These are phyloP conservation scores for Ganaspis brasiliensis DNA, from an alignment of 2,888 invertebrate genomes.

Conservation along the genomic window DNA sequence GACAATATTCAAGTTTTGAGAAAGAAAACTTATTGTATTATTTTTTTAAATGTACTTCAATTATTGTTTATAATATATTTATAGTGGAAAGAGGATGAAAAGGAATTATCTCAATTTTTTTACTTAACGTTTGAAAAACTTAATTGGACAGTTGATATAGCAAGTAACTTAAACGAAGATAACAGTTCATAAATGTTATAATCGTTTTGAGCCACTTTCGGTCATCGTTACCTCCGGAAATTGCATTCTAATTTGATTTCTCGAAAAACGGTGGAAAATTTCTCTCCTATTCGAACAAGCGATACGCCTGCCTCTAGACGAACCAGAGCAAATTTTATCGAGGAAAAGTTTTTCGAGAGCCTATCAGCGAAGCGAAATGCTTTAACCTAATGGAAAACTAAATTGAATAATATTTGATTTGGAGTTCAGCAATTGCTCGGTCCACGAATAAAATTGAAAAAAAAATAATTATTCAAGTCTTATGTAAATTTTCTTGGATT, in stretches of 20 bases:
- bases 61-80: too few species aligned
- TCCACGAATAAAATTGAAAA: not conserved
- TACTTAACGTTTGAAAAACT: not conserved
- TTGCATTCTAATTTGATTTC: constrained; percentile 46
- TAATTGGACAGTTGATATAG: not conserved
- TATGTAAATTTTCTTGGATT: constrained; percentile 1
- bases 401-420: constrained; percentile 26
- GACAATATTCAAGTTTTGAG: too few species aligned
- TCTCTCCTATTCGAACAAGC: constrained; percentile 30
- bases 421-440: not conserved
- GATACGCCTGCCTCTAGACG: constrained; percentile 16
- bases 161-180: constrained; percentile 12
- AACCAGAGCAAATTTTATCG: constrained; percentile 46
- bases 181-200: constrained; percentile 16
- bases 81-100: too few species aligned
- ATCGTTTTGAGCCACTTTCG: constrained; percentile 24
- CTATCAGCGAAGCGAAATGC: constrained; percentile 6
- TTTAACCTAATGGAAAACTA: constrained; percentile 29
- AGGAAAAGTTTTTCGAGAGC: constrained; percentile 49
- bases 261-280: constrained; percentile 28
- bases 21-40: too few species aligned
- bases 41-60: too few species aligned
- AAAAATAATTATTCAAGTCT: not conserved
- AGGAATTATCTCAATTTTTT: too few species aligned
- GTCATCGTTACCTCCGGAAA: constrained; percentile 22